A percentile compares a stretch with the other conserved stretches of the same genome.
Evolutionary conservation across 2,113 vertebrate species (phyloP).

Genomic region (Dipodomys ordii): DNA sequence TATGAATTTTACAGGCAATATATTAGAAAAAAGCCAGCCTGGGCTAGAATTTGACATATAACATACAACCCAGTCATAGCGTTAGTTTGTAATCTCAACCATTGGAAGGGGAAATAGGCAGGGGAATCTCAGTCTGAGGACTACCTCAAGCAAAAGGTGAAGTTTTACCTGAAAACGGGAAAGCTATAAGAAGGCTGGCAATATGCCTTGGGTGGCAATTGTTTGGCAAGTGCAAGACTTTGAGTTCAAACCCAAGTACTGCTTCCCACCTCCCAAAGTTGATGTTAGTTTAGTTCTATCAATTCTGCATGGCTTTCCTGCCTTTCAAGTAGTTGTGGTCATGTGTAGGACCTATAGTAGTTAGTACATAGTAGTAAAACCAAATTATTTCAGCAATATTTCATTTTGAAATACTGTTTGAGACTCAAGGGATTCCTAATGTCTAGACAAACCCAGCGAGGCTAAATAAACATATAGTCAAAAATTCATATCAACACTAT

Average conservation of each 20-base stretch:
- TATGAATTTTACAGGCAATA: neutral
- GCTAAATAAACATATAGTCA: neutral
- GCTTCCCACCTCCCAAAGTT: no score
- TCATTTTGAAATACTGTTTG: slow-evolving; percentile 22
- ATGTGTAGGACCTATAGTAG: neutral
- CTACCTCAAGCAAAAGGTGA: no score
- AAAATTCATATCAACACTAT: neutral
- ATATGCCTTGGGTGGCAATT: no score
- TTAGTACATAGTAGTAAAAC: neutral
- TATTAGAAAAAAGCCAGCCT: neutral
- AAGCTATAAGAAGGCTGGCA: no score
- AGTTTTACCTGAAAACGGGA: no score
- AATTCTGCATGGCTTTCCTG: neutral
- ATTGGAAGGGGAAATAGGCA: no score
- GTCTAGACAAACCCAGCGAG: neutral
- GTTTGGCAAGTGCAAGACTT: no score
- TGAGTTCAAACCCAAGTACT: no score
- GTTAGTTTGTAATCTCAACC: no score
- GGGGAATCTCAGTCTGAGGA: no score
- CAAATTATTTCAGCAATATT: neutral
- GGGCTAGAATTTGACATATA: no score
- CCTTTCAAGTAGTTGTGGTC: neutral
- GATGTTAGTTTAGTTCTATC: neutral
- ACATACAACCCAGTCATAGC: no score
- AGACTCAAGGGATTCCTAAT: neutral